A percentile compares a stretch with the other conserved stretches of the same genome.
These are phyloP conservation scores for Polymixis flavicincta DNA, from an alignment of 2,888 invertebrate genomes.

Conservation along the genomic window DNA sequence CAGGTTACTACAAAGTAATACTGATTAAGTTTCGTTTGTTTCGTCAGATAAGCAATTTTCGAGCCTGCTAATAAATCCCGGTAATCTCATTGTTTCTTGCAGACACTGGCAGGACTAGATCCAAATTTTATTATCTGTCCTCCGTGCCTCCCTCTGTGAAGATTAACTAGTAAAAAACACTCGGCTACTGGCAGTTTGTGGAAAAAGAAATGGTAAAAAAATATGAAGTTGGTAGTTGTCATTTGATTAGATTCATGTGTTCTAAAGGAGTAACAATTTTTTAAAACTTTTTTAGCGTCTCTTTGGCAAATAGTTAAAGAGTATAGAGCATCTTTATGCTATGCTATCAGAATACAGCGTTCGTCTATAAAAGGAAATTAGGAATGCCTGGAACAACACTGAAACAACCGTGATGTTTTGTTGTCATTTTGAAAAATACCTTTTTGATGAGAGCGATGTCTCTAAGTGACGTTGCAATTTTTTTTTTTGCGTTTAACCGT, in stretches of 20 bases:
- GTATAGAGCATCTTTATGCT: no score
- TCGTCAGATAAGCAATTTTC: slow-evolving; percentile 44
- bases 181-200: background rate
- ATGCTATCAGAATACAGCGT: background rate
- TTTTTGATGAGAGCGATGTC: no score
- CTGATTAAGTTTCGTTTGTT: slow-evolving; percentile 31
- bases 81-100: slow-evolving; percentile 58
- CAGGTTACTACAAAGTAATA: slow-evolving; percentile 17
- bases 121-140: slow-evolving; percentile 58
- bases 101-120: slow-evolving; percentile 50
- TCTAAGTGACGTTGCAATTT: no score
- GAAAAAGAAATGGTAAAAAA: no score
- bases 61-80: slow-evolving; percentile 47
- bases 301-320: no score
- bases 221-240: background rate
- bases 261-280: background rate
- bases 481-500: no score
- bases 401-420: background rate
- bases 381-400: background rate
- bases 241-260: background rate
- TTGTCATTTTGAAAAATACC: no score
- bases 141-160: slow-evolving; percentile 15
- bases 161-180: slow-evolving; percentile 45
- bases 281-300: no score
- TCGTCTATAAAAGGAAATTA: background rate